Evolutionary conservation across 2,888 invertebrate species (phyloP).

Genomic region (Eristalinus aeneus): DNA sequence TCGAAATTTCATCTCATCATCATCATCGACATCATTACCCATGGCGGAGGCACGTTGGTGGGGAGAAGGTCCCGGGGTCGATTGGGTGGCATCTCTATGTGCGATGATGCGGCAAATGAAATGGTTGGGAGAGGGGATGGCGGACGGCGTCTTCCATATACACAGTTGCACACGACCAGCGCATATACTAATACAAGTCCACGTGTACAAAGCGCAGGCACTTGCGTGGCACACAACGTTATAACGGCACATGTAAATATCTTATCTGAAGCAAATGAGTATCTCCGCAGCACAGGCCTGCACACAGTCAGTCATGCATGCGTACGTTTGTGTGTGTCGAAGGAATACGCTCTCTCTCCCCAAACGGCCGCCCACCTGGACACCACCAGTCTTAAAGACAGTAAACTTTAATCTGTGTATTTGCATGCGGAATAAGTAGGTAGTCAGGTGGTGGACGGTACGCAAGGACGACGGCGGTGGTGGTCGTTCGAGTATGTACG

Average conservation of each 20-base stretch:
- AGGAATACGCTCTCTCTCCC: constrained; percentile 23
- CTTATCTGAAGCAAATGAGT: constrained; percentile 63
- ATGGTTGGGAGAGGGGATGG: constrained; percentile 1
- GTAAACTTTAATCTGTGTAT: constrained; percentile 67
- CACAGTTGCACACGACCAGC: constrained; percentile 7
- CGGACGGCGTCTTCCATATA: constrained; percentile 15
- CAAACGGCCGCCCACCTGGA: constrained; percentile 40
- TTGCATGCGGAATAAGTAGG: constrained; percentile 64
- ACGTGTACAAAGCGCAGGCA: neutral
- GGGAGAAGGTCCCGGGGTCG: neutral
- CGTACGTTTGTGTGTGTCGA: neutral
- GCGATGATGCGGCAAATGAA: constrained; percentile 54
- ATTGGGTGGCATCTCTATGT: constrained; percentile 22
- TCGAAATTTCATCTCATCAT: constrained; percentile 66
- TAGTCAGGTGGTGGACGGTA: neutral
- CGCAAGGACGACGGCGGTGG: neutral
- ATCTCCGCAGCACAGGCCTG: neutral
- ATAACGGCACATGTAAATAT: constrained; percentile 53
- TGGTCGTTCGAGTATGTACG: constrained; percentile 17
- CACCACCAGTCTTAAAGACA: constrained; percentile 63
- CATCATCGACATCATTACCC: constrained; percentile 60
- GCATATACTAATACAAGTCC: neutral
- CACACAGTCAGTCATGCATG: neutral
- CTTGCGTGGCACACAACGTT: constrained; percentile 1
- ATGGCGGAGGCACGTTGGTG: neutral